These are phyloP conservation scores for Vollenhovia emeryi DNA, from an alignment of 1,140 invertebrate species.

Conservation along the genomic window DNA sequence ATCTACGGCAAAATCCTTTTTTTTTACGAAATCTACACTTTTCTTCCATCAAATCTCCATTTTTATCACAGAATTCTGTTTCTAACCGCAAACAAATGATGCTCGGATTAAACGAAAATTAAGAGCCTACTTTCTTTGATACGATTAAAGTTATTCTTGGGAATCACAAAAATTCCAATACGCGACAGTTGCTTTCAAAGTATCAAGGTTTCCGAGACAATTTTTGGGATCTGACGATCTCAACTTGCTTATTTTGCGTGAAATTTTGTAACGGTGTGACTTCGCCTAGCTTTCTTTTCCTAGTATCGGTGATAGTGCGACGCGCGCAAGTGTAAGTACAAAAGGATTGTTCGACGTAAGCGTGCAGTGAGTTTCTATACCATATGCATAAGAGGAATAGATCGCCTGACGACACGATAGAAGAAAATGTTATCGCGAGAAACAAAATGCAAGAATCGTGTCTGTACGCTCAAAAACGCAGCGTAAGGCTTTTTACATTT, in stretches of 20 bases:
- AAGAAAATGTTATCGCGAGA: not conserved
- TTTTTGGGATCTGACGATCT: not conserved
- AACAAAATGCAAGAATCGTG: not conserved
- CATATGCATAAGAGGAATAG: not conserved
- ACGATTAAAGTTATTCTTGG: not conserved
- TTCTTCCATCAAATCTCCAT: not conserved
- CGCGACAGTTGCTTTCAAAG: not conserved
- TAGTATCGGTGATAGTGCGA: constrained; percentile 15
- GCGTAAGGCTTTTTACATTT: constrained; percentile 20
- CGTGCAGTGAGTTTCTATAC: constrained; percentile 22
- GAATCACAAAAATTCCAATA: not conserved
- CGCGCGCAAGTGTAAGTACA: constrained; percentile 25
- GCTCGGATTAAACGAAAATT: not conserved
- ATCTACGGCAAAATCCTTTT: not conserved
- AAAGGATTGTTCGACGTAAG: constrained; percentile 20
- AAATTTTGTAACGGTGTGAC: not conserved
- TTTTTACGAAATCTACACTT: not conserved
- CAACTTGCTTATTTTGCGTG: not conserved
- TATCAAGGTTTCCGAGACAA: not conserved
- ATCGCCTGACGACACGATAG: not conserved
- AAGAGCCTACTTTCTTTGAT: not conserved
- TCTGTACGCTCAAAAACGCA: constrained; percentile 10
- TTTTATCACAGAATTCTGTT: not conserved
- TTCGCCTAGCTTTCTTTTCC: not conserved
- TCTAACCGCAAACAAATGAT: not conserved